Base-by-base conservation (phyloP, 2,888 invertebrate species). In the Diplolepis rosae region DNA sequence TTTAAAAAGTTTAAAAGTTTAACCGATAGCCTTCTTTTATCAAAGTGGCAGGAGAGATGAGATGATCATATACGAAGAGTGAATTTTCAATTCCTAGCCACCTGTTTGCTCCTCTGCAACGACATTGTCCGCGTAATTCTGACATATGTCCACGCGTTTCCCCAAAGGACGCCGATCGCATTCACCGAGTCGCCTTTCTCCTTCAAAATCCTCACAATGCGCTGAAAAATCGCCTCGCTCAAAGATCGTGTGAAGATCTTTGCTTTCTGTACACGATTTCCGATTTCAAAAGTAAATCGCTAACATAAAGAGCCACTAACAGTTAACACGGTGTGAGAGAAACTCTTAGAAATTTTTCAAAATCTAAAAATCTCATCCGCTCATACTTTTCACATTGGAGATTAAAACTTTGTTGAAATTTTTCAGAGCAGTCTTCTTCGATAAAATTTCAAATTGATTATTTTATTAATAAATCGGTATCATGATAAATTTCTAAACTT, bases 251-350 rank as follows among this genome's bases (percentile, higher is more conserved):
- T 56, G 32, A 30, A 56, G 35, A 56, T 35, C 6, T 56, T 56
- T 35, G 22, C 22, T 56, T 35, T 35, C 35, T 24, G n/a, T 13
- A 30, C 56, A 35, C 54, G 54, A 54, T 15, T 28, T 54, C 18
- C 11, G 18, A 54, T 45, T 45, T 45, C 45, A 15, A 52, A 30
- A 35, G 18, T 24, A 56, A 22, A 35, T 13, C 56, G 22, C 27
- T 28, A 73, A 73, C 82, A 85, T 83, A 85, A 83, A 84, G 82
- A 80, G 67, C 80, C 78, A 86, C 85, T 85, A 86, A 78, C 77
- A 79, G 78, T 77, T 83, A 85, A 86, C n/a, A n/a, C n/a, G n/a
- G n/a, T n/a, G 83, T 82, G 83, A 84, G 79, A 84, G 80, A 82
- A 83, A 85, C 86, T 81, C 80, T 79, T 83, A 81, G n/a, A n/a